These are phyloP conservation scores for Bettongia penicillata DNA, from an alignment of 2,113 vertebrate species.

Conservation along the genomic window DNA sequence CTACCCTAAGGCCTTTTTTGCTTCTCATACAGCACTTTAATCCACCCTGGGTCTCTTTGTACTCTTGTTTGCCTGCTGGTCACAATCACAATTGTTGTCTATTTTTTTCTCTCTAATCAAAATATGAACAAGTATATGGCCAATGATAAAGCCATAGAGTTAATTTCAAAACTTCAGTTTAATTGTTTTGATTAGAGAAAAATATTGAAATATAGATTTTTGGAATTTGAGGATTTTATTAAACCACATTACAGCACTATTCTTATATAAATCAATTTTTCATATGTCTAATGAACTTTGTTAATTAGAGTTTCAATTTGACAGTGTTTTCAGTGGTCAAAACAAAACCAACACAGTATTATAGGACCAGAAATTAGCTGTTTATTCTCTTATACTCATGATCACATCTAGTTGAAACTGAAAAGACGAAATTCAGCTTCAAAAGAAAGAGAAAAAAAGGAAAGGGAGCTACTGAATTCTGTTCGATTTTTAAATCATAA, in stretches of 20 bases:
- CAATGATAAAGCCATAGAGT: background rate
- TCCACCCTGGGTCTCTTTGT: background rate
- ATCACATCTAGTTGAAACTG: background rate
- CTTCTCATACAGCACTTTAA: no score
- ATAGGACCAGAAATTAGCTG: background rate
- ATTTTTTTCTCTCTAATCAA: background rate
- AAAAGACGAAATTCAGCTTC: slow-evolving; percentile 15
- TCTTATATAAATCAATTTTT: background rate
- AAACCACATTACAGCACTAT: background rate
- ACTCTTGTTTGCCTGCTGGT: background rate
- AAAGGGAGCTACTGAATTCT: background rate
- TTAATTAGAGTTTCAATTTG: background rate
- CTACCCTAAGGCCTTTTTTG: background rate
- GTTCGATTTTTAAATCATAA: background rate
- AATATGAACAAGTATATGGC: background rate
- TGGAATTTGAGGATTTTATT: background rate
- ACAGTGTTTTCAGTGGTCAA: background rate
- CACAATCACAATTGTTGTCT: background rate
- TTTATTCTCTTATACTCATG: background rate
- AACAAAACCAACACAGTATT: background rate
- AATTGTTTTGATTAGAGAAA: background rate
- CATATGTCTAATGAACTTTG: background rate
- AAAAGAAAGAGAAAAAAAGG: background rate
- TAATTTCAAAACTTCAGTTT: background rate
- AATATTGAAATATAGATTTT: slow-evolving; percentile 10